Evolutionary conservation across 2,888 invertebrate genomes (phyloP).

Genomic region (Chrysopilus asiliformis): DNA sequence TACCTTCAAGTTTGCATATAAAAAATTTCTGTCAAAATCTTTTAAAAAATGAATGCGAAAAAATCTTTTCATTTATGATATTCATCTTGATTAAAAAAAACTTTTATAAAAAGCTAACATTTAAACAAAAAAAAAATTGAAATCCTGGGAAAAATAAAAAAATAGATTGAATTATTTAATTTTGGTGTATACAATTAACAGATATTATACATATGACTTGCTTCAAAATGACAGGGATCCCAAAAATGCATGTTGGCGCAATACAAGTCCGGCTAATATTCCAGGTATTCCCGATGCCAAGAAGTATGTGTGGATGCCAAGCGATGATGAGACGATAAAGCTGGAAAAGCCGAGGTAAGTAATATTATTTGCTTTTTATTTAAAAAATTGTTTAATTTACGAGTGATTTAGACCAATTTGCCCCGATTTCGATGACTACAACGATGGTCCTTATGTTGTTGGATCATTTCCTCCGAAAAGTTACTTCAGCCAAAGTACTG

Average conservation of each 20-base stretch:
- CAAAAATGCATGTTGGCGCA: slow-evolving; percentile 69
- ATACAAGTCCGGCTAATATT: slow-evolving; percentile 61
- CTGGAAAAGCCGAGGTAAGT: slow-evolving; percentile 55
- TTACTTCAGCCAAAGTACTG: slow-evolving; percentile 34
- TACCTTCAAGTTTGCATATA: too few species aligned
- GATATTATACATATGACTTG: slow-evolving; percentile 41
- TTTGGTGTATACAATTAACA: slow-evolving; percentile 1
- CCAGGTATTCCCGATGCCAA: slow-evolving; percentile 53
- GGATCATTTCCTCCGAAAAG: slow-evolving; percentile 18
- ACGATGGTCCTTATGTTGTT: slow-evolving; percentile 18
- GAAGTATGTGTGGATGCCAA: slow-evolving; percentile 65
- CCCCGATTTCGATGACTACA: slow-evolving; percentile 16
- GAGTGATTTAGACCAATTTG: slow-evolving; percentile 14
- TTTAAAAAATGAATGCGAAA: too few species aligned
- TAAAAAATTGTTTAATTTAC: background rate
- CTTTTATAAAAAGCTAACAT: too few species aligned
- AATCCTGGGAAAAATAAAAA: too few species aligned
- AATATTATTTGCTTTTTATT: slow-evolving; percentile 4
- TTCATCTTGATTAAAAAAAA: too few species aligned
- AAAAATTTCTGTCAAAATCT: too few species aligned
- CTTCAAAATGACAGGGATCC: slow-evolving; percentile 56
- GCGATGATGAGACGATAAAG: slow-evolving; percentile 58
- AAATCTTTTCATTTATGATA: too few species aligned
- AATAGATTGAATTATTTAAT: too few species aligned
- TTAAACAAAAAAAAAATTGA: too few species aligned